Evolutionary conservation across 2,113 vertebrate genomes (phyloP).

Genomic region (Apodemus sylvaticus): DNA sequence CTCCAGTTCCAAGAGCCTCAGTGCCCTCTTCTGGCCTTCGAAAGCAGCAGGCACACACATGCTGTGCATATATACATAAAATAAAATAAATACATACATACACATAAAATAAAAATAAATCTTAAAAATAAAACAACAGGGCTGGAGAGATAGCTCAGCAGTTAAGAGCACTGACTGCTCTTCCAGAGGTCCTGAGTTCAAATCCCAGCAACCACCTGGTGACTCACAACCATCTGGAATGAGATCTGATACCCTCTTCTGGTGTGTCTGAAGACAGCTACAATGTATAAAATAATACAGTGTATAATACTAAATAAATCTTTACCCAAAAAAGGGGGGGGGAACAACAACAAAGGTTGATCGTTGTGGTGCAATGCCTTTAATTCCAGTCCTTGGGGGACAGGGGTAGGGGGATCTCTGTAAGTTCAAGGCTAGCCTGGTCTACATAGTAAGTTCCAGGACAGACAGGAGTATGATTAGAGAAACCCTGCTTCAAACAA

Average conservation of each 20-base stretch:
- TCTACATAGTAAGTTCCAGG: neutral
- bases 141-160: too few species aligned
- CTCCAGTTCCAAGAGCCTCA: neutral
- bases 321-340: too few species aligned
- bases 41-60: neutral
- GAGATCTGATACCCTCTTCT: too few species aligned
- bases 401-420: neutral
- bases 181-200: too few species aligned
- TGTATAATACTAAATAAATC: too few species aligned
- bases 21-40: neutral
- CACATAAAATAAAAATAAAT: neutral
- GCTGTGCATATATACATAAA: too few species aligned
- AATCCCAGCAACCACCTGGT: too few species aligned
- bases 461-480: neutral
- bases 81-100: too few species aligned
- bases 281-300: too few species aligned
- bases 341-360: neutral
- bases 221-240: too few species aligned
- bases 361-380: neutral
- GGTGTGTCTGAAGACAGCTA: too few species aligned
- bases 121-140: neutral
- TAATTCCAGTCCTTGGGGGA: neutral
- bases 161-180: too few species aligned
- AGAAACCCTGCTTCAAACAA: neutral
- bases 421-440: neutral